Conservation (phyloP, 2,797 vertebrate genomes). For the Novumbra hubbsi region DNA sequence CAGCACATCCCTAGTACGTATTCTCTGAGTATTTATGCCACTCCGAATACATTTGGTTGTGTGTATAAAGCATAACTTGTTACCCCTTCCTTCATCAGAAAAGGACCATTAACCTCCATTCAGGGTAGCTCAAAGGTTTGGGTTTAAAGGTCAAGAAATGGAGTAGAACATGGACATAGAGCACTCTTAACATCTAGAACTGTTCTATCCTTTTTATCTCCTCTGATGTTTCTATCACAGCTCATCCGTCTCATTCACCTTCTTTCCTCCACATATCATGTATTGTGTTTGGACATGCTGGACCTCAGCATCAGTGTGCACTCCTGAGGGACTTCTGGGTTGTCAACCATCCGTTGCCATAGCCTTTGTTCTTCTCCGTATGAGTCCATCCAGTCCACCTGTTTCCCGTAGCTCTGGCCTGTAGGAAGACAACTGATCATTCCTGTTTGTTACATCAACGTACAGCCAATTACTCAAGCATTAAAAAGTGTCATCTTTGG, state of each 20-base stretch:
- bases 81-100: constrained; percentile 39
- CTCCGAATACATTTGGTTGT: constrained; percentile 23
- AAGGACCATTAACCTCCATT: constrained; percentile 27
- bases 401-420: constrained; percentile 90
- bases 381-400: constrained; percentile 96
- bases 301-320: constrained; percentile 90
- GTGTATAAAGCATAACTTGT: constrained; percentile 67
- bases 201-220: background rate
- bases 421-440: constrained; percentile 10
- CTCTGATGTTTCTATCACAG: background rate
- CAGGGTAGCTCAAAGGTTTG: constrained; percentile 12
- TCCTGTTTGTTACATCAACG: constrained; percentile 19
- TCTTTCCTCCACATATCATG: constrained; percentile 58
- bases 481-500: background rate
- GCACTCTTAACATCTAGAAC: background rate
- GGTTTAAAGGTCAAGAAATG: constrained; percentile 17
- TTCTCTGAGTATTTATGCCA: too few relatives aligned
- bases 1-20: too few relatives aligned
- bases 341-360: constrained; percentile 94
- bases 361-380: constrained; percentile 88
- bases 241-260: constrained; percentile 15
- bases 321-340: constrained; percentile 85
- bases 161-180: constrained; percentile 7
- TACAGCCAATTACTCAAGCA: background rate
- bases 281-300: constrained; percentile 84